Base-by-base conservation (phyloP, 1,140 invertebrate genomes). In the Contarinia nasturtii region DNA sequence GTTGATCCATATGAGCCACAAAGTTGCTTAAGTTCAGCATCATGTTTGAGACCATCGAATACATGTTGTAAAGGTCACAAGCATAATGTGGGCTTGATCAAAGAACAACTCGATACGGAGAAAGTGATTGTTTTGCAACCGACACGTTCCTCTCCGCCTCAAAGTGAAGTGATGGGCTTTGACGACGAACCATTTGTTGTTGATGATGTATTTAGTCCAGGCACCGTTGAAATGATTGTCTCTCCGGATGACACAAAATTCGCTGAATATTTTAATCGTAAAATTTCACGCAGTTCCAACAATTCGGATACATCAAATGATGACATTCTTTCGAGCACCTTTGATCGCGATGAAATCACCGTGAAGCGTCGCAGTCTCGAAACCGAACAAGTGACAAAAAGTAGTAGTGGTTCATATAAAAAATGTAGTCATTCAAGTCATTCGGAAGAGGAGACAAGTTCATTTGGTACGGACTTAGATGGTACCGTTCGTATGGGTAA, bases 401-500 rank as follows among this genome's bases (percentile, higher is more conserved):
- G 66, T 0, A 67, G 63, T 46, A 60, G 68, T 19, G 62, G 68
- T 10, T 67, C 70, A 41, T 73, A 68, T 53, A 74, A 73, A 51
- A 67, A 67, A 52, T 75, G 72, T 50, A 75, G 72, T 51, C 71
- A 74, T 48, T 73, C 71, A 42, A 75, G 72, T 51, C 76, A 79
- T 57, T 77, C 75, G 0, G 76, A 79, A 59, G 76, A 80, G 55
- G 75, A 78, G 56, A 72, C 70, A 8, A 73, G 72, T 53, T 74
- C 76, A 8, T 70, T 78, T 55, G 76, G 75, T 18, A 79, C 80
- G 0, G 82, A 80, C 53, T 65, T 82, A 11, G 80, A 83, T 61
- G 82, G 80, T 17, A 86, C 82, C 0, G 81, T 85, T 0, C 75
- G 80, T 58, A 77, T 82, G 54, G 80, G 77, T 5, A 79, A 80